These are phyloP conservation scores for Ficedula albicollis DNA, from an alignment of 2,797 vertebrate genomes.

Conservation along the genomic window DNA sequence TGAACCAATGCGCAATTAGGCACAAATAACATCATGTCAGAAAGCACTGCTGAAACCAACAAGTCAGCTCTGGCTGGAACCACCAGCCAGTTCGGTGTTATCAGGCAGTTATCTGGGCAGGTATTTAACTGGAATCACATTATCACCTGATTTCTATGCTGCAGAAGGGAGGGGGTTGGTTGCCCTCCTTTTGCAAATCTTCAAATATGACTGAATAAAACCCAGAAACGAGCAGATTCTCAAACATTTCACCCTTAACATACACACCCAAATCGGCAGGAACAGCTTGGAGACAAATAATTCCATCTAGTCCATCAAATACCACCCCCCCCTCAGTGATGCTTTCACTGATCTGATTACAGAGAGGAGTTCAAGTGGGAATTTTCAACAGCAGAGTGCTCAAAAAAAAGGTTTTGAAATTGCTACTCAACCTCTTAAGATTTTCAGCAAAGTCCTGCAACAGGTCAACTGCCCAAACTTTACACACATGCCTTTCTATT, in stretches of 20 bases:
- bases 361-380: not conserved
- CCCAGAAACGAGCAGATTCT: not conserved
- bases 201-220: not conserved
- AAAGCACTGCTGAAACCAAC: slow-evolving; percentile 34
- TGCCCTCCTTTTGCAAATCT: not conserved
- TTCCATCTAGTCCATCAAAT: not conserved
- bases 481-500: not conserved
- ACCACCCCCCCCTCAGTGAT: not conserved
- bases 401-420: not conserved
- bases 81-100: not conserved
- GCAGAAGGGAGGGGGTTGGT: not conserved
- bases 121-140: slow-evolving; percentile 40
- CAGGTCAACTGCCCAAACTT: not conserved
- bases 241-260: not conserved
- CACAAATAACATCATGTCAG: not conserved
- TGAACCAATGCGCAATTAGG: not conserved
- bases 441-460: not conserved
- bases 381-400: not conserved
- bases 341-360: not conserved
- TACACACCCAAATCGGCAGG: not conserved
- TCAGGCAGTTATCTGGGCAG: slow-evolving; percentile 48
- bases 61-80: slow-evolving; percentile 59
- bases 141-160: not conserved
- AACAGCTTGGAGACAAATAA: not conserved
- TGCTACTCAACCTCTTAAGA: not conserved